Percentiles rank a stretch among this genome's conserved stretches.
These are phyloP conservation scores for Clytia hemisphaerica DNA, from an alignment of 30 jellyfish, hydroid and myxozoan species.

Conservation along the genomic window DNA sequence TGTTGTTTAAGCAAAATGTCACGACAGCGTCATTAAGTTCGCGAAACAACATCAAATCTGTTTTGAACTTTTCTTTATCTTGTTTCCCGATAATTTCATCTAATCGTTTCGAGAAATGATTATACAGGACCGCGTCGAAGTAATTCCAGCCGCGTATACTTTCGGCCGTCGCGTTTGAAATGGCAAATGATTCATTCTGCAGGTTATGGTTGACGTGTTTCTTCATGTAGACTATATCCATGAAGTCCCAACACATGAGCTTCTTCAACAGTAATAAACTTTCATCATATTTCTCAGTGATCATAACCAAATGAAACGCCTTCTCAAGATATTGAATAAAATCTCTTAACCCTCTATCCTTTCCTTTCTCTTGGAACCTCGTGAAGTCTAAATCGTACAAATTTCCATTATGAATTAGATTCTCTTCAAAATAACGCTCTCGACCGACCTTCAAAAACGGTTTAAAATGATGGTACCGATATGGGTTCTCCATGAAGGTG, in stretches of 20 bases:
- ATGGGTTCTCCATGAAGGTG: slow-evolving; percentile 14
- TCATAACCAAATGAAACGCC: slow-evolving; percentile 51
- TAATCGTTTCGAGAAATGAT: slow-evolving; percentile 37
- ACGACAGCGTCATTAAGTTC: slow-evolving; percentile 14
- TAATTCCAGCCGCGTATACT: slow-evolving; percentile 30
- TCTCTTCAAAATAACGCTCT: no score
- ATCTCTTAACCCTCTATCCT: slow-evolving; percentile 2
- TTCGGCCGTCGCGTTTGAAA: slow-evolving; percentile 26
- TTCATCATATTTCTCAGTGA: slow-evolving; percentile 66
- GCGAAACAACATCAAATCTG: slow-evolving; percentile 46
- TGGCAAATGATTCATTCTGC: slow-evolving; percentile 22
- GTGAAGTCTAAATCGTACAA: slow-evolving; percentile 43
- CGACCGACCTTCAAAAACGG: no score
- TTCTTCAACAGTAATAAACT: slow-evolving; percentile 44
- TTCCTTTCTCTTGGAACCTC: background rate
- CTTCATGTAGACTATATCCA: slow-evolving; percentile 54
- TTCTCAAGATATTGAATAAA: slow-evolving; percentile 40
- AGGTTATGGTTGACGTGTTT: slow-evolving; percentile 25
- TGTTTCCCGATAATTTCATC: background rate
- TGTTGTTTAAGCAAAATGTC: slow-evolving; percentile 17
- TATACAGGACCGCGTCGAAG: slow-evolving; percentile 42
- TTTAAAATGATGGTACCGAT: background rate
- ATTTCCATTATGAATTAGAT: slow-evolving; percentile 46
- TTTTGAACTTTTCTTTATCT: slow-evolving; percentile 30
- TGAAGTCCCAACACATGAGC: slow-evolving; percentile 44